A percentile compares a stretch with the other conserved stretches of the same genome.
phyloP scores from a whole-genome alignment of 2,113 vertebrate species.

The Phoenicopterus ruber region DNA sequence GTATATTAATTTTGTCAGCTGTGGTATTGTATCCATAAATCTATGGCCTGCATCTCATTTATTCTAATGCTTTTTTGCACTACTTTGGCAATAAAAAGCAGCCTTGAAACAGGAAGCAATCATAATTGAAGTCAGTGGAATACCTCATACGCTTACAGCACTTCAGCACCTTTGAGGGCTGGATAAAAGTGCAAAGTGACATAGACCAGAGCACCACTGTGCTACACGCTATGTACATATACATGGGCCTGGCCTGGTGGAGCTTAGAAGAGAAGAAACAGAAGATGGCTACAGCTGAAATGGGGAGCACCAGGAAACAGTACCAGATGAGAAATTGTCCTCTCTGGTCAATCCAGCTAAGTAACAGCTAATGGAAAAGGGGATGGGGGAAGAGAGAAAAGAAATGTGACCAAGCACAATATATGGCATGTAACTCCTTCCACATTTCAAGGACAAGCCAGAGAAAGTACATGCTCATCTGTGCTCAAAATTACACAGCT shows the following conservation, averaged over 20 bases:
- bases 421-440: not conserved
- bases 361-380: not conserved
- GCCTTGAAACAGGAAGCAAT: not conserved
- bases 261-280: not conserved
- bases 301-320: not conserved
- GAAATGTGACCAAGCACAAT: not conserved
- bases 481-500: not conserved
- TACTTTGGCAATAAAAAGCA: constrained; percentile 2
- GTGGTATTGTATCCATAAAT: not conserved
- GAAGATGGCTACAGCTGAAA: not conserved
- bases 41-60: not conserved
- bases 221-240: not conserved
- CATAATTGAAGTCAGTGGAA: not conserved
- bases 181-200: not conserved
- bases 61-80: not conserved
- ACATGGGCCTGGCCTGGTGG: not conserved
- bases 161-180: not conserved
- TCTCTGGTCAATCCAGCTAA: not conserved
- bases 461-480: not conserved
- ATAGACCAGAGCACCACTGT: not conserved
- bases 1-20: not conserved
- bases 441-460: not conserved
- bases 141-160: not conserved
- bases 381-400: not conserved
- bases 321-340: not conserved